Evolutionary conservation across 2,888 invertebrate species (phyloP), one percentile per base, ranked within the genome.

Genomic region (Dynastes hyllus): DNA sequence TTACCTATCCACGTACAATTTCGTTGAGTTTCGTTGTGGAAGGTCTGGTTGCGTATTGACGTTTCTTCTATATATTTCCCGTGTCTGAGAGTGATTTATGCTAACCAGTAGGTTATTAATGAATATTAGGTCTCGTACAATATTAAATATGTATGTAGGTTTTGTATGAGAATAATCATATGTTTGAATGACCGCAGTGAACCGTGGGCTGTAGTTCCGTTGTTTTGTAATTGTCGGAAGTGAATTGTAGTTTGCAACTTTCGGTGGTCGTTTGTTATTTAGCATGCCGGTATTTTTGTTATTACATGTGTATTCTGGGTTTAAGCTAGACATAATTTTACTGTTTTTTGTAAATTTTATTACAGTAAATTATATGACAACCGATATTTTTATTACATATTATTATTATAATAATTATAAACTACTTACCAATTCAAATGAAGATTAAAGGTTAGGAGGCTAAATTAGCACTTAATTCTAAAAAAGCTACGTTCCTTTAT

Each of bases 201-300:
- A n/a, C 8, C 81, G 83, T 85, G 83, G 83, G 83, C 84, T 84
- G 85, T 84, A 85, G 84, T 85, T 86, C 86, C 86, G 85, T 73
- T 86, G 83, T 82, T 85, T 86, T 86, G 85, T 86, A 71, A 71
- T 67, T 73, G 80, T 82, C 82, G 82, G 82, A 82, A 82, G 82
- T 80, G 78, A 79, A 71, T 65, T 53, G 55, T 70, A 32, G 32
- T 16, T 50, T 53, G 32, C 13, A 53, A 32, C 27, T 69, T 70
- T 53, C 29, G n/a, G 70, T 27, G 13, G 37, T 11, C 29, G 55
- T 22, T 22, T 58, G 16, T 9, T 22, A 22, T 55, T 55, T 55
- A 6, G 6, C 45, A 45, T 22, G 22, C 22, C 5, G 45, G 11
- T 1, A 11, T 45, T 45, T 45, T 11, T 11, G 8, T 45, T 11